A percentile compares a stretch with the other conserved stretches of the same genome.
phyloP scores from a whole-genome alignment of 2,797 vertebrate species.

The Novumbra hubbsi region DNA sequence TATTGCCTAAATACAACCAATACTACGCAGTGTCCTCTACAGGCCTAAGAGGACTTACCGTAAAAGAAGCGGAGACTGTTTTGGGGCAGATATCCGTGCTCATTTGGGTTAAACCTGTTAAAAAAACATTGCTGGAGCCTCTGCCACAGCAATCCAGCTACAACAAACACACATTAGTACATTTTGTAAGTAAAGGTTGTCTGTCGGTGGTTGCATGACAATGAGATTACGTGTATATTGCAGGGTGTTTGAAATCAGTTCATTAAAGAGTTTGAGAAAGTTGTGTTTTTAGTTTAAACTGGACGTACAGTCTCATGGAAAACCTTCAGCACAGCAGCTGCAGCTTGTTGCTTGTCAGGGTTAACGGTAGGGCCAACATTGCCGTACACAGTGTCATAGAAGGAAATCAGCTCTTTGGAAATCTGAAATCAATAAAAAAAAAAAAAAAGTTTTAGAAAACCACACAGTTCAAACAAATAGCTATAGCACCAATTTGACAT shows the following conservation, averaged over 20 bases:
- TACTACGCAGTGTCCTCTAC: neutral
- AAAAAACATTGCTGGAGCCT: accelerated
- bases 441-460: too few relatives aligned
- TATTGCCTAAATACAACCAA: neutral
- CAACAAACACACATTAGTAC: slow-evolving; percentile 9
- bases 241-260: neutral
- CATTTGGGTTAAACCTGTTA: accelerated
- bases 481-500: too few relatives aligned
- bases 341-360: slow-evolving; percentile 40
- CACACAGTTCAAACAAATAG: too few relatives aligned
- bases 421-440: slow-evolving; percentile 68
- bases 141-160: slow-evolving; percentile 85
- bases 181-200: neutral
- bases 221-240: neutral
- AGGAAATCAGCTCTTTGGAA: slow-evolving; percentile 84
- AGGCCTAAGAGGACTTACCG: neutral
- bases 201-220: neutral
- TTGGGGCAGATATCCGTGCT: slow-evolving; percentile 59
- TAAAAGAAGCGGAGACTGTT: accelerated
- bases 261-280: slow-evolving; percentile 5
- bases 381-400: slow-evolving; percentile 82
- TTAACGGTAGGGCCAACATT: neutral
- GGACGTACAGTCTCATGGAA: slow-evolving; percentile 89
- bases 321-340: slow-evolving; percentile 76
- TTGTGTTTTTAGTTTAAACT: neutral